Percentiles rank a stretch among this genome's conserved stretches.
Conservation (phyloP, 1,140 invertebrate species). For the Eueides isabella region DNA sequence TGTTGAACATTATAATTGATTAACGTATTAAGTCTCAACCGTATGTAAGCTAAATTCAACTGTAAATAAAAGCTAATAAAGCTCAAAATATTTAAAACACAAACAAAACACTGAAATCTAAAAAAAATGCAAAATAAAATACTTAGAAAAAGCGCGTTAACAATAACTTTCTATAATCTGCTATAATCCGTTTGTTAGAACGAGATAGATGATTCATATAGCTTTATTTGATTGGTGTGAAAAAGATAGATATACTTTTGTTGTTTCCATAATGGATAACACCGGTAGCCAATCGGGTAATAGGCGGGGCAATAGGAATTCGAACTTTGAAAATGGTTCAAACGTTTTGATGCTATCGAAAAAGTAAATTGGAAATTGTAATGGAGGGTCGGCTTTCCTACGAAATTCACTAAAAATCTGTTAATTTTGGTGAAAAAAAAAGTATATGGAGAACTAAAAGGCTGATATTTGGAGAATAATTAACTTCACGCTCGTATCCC, state of each 20-base stretch:
- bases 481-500: too few species aligned
- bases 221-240: conserved; percentile 41
- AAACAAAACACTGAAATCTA: conserved; percentile 36
- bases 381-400: conserved; percentile 28
- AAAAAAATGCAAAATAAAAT: conserved; percentile 55
- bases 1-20: conserved; percentile 66
- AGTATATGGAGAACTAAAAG: not conserved
- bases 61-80: conserved; percentile 25
- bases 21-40: conserved; percentile 40
- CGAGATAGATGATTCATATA: conserved; percentile 42
- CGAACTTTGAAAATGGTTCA: conserved; percentile 62
- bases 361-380: conserved; percentile 40
- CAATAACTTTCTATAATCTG: conserved; percentile 73
- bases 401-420: not conserved
- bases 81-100: conserved; percentile 31
- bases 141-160: conserved; percentile 73
- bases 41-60: conserved; percentile 33
- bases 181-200: conserved; percentile 58
- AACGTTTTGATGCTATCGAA: conserved; percentile 47
- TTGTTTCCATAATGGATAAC: conserved; percentile 50
- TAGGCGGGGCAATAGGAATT: conserved; percentile 52
- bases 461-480: too few species aligned
- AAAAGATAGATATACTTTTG: conserved; percentile 52
- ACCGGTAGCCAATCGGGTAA: conserved; percentile 69
- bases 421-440: not conserved